phyloP scores from a whole-genome alignment of 2,113 vertebrate species.

The Ochotona princeps region DNA sequence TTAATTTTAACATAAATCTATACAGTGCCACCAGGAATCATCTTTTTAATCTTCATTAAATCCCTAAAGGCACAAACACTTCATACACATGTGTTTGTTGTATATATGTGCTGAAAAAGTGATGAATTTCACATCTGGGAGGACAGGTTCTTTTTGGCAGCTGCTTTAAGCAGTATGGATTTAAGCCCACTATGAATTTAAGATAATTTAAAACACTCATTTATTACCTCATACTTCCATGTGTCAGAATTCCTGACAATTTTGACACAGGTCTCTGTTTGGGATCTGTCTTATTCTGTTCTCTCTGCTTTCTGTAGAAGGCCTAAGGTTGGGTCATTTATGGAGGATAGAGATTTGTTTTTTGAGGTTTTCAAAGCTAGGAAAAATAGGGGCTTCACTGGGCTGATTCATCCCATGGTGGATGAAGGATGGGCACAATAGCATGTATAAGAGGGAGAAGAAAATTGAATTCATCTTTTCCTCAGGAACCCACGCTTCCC shows the following conservation, averaged over 20 bases:
- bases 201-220: background rate
- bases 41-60: constrained; percentile 19
- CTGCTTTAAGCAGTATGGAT: background rate
- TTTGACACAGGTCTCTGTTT: background rate
- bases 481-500: background rate
- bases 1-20: constrained; percentile 19
- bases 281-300: background rate
- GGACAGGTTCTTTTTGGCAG: background rate
- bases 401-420: background rate
- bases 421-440: background rate
- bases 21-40: background rate
- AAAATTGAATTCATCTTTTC: background rate
- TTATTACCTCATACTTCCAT: background rate
- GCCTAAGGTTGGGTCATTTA: background rate
- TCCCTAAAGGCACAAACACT: background rate
- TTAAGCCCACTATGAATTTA: no score
- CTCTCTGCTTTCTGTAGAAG: background rate
- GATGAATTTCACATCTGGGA: background rate
- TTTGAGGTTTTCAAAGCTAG: background rate
- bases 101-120: background rate
- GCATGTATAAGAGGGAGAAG: background rate
- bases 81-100: background rate
- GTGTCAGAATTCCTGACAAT: background rate
- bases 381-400: background rate
- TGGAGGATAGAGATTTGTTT: background rate